These are phyloP conservation scores for Glaucomys volans DNA, from an alignment of 2,113 vertebrate genomes.

Conservation along the genomic window DNA sequence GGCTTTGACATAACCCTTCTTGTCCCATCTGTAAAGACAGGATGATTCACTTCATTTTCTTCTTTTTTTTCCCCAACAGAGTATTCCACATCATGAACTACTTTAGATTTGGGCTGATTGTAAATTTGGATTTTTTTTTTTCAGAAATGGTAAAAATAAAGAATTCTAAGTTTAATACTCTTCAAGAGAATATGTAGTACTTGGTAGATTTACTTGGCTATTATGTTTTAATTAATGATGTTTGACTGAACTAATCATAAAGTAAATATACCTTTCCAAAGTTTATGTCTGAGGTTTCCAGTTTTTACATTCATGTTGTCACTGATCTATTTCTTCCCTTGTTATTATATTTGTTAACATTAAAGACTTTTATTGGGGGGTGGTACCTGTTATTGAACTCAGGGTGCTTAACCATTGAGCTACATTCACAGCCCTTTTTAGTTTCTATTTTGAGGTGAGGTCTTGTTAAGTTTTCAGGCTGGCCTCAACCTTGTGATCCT, in stretches of 20 bases:
- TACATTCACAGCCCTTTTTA: no score
- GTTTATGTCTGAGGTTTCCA: background rate
- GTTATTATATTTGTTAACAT: background rate
- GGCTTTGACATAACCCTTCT: background rate
- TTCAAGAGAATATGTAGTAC: background rate
- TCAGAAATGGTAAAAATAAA: background rate
- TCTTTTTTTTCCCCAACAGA: background rate
- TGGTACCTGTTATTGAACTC: no score
- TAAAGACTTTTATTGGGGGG: no score
- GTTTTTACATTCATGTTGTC: background rate
- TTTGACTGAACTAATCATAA: slow-evolving; percentile 23
- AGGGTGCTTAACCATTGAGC: no score
- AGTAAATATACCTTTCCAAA: background rate
- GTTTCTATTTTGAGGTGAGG: no score
- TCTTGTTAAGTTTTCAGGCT: no score
- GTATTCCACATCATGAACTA: background rate
- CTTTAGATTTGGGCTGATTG: background rate
- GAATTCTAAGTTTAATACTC: background rate
- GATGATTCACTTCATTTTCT: background rate
- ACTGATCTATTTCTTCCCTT: background rate
- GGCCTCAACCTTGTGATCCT: no score
- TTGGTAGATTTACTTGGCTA: slow-evolving; percentile 17
- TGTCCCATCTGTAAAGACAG: background rate
- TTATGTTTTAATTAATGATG: background rate
- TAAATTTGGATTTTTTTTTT: slow-evolving; percentile 13